These are phyloP conservation scores for Tenebrosternarchus preto DNA, from an alignment of 2,113 vertebrate species.

Conservation along the genomic window DNA sequence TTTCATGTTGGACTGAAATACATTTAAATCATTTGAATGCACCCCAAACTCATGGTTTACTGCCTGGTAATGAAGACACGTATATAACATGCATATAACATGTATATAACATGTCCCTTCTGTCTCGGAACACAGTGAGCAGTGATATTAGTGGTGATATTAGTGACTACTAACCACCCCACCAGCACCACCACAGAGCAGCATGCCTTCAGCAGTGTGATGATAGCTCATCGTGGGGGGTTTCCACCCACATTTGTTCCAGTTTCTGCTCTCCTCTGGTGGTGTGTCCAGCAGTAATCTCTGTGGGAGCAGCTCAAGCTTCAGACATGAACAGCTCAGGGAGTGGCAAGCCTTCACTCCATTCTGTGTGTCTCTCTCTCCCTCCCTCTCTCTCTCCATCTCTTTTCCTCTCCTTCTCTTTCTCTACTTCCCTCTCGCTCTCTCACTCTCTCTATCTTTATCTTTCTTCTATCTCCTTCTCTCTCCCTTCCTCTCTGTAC, in stretches of 20 bases:
- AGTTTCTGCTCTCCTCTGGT: slow-evolving; percentile 28
- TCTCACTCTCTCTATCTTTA: no score
- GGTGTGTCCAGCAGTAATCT: slow-evolving; percentile 38
- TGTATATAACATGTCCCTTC: no score
- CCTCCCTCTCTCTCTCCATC: background rate
- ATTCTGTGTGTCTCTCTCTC: slow-evolving; percentile 6
- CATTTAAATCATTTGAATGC: no score
- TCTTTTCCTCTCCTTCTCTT: background rate
- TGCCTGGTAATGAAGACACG: no score
- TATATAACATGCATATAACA: no score
- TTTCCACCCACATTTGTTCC: slow-evolving; percentile 50
- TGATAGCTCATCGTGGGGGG: slow-evolving; percentile 41
- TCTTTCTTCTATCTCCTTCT: no score
- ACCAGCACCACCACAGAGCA: background rate
- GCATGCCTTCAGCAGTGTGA: slow-evolving; percentile 30
- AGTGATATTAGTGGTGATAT: no score
- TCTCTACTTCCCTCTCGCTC: background rate
- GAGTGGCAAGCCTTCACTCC: slow-evolving; percentile 14
- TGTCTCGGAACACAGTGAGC: no score
- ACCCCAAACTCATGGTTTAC: no score
- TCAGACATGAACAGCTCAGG: slow-evolving; percentile 23
- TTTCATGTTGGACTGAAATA: no score
- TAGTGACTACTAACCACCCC: no score
- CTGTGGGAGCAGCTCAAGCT: slow-evolving; percentile 50
- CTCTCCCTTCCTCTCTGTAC: no score